Conservation (phyloP, 2,113 vertebrate genomes). For the Lampris megalopsis region DNA sequence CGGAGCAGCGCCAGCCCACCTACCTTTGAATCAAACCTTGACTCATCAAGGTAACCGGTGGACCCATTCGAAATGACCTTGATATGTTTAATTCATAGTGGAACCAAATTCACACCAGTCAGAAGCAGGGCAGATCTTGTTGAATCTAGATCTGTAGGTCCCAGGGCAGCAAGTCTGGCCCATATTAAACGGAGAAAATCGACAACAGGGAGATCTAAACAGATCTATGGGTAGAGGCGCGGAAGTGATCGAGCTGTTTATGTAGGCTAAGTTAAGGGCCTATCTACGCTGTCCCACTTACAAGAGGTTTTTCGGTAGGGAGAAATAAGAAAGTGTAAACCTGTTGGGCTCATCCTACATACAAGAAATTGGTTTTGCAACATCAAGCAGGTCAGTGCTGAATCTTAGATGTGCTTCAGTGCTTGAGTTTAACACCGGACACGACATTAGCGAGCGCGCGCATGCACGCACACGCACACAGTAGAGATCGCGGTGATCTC, state of each 20-base stretch:
- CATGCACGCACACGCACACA: no score
- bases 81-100: slow-evolving; percentile 67
- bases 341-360: no score
- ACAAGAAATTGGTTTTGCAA: no score
- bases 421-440: no score
- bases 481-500: no score
- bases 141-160: slow-evolving; percentile 33
- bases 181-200: slow-evolving; percentile 16
- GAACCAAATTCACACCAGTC: slow-evolving; percentile 38
- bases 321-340: no score
- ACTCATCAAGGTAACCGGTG: slow-evolving; percentile 14
- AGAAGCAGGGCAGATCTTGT: slow-evolving; percentile 19
- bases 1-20: slow-evolving; percentile 8
- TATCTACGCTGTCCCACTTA: no score
- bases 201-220: not conserved
- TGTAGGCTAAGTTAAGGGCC: not conserved
- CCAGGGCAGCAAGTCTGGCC: slow-evolving; percentile 13
- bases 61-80: slow-evolving; percentile 10
- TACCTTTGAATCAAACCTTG: not conserved
- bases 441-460: no score
- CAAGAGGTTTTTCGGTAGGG: no score
- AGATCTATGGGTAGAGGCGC: not conserved
- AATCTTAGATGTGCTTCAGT: no score
- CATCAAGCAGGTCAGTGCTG: no score
- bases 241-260: not conserved